These are phyloP conservation scores for Erebia aethiops DNA, from an alignment of 2,888 invertebrate species.

Conservation along the genomic window DNA sequence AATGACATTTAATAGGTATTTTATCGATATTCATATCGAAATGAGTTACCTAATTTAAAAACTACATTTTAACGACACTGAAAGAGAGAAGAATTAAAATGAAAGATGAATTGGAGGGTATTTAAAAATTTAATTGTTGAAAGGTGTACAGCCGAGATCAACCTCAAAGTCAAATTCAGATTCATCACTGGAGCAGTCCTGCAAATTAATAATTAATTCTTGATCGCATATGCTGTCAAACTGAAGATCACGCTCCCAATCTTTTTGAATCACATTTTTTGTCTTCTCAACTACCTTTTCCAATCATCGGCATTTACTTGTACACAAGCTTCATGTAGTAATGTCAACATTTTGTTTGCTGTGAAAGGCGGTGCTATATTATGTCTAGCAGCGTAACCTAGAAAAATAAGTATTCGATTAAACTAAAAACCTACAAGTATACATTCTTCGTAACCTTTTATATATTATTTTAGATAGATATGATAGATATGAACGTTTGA, in stretches of 20 bases:
- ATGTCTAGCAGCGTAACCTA: conserved; percentile 2
- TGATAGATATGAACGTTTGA: background rate
- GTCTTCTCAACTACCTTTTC: background rate
- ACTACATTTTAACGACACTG: no score
- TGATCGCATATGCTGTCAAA: background rate
- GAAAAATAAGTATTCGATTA: background rate
- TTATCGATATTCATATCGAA: no score
- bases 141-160: no score
- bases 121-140: no score
- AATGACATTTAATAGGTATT: no score
- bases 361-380: background rate
- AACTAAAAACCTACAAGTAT: background rate
- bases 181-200: no score
- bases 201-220: no score
- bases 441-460: background rate
- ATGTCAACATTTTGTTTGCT: conserved; percentile 4
- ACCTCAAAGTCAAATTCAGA: no score
- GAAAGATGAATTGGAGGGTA: no score
- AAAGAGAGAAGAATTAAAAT: no score
- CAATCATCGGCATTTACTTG: background rate
- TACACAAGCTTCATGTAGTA: background rate
- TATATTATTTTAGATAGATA: background rate
- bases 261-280: background rate
- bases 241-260: no score
- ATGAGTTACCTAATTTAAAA: no score